Evolutionary conservation across 2,888 invertebrate species (phyloP).

Genomic region (Ochropacha duplaris): DNA sequence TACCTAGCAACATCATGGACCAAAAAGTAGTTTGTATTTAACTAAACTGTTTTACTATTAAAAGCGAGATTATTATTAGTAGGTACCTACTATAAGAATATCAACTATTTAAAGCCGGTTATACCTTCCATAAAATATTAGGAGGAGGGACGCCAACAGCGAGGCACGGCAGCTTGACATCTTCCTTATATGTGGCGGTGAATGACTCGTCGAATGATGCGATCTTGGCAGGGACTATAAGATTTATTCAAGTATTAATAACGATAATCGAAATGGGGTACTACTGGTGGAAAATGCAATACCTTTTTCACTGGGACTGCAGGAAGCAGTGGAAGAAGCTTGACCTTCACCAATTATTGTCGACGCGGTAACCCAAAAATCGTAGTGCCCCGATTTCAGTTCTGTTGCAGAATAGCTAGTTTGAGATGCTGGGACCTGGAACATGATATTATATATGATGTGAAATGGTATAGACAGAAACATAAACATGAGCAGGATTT

Average conservation of each 20-base stretch:
- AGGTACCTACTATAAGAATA: too few species aligned
- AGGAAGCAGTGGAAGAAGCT: slow-evolving; percentile 92
- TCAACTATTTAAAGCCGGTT: too few species aligned
- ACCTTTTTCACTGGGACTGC: slow-evolving; percentile 93
- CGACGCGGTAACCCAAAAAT: slow-evolving; percentile 97
- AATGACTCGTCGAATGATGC: slow-evolving; percentile 97
- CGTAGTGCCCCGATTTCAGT: slow-evolving; percentile 92
- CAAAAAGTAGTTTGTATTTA: too few species aligned
- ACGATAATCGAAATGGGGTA: not conserved
- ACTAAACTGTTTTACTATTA: too few species aligned
- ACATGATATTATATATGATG: not conserved
- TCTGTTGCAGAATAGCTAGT: slow-evolving; percentile 94
- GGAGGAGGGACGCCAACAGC: slow-evolving; percentile 96
- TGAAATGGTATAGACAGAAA: not conserved
- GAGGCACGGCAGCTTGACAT: slow-evolving; percentile 94
- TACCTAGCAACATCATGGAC: too few species aligned
- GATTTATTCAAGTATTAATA: slow-evolving; percentile 10
- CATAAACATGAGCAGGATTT: not conserved
- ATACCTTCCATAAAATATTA: slow-evolving; percentile 92
- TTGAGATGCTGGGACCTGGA: slow-evolving; percentile 88
- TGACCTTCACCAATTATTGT: slow-evolving; percentile 97
- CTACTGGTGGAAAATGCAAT: slow-evolving; percentile 10
- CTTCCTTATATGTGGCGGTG: slow-evolving; percentile 95
- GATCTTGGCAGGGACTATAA: slow-evolving; percentile 94
- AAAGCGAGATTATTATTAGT: too few species aligned